Conservation (phyloP, 2,888 invertebrate genomes). For the Cephalotes varians region DNA sequence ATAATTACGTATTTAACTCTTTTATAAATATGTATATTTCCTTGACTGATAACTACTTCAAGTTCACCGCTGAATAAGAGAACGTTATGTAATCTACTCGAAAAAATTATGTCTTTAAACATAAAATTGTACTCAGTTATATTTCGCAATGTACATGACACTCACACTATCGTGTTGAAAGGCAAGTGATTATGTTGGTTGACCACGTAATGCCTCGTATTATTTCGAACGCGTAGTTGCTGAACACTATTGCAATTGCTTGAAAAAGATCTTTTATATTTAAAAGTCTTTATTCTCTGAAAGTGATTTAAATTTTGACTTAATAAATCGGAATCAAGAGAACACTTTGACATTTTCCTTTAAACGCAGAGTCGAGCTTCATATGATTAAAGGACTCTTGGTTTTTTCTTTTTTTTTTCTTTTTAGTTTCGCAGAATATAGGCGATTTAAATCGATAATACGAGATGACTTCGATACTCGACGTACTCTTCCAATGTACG, state of each 20-base stretch:
- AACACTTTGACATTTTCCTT: background rate
- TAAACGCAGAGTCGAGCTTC: background rate
- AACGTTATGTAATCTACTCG: background rate
- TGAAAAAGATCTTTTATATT: background rate
- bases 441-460: constrained; percentile 29
- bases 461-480: constrained; percentile 15
- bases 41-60: background rate
- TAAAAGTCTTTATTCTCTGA: background rate
- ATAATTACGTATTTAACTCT: background rate
- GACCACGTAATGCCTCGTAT: background rate
- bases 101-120: background rate
- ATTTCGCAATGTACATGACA: background rate
- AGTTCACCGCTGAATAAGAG: background rate
- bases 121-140: background rate
- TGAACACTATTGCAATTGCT: background rate
- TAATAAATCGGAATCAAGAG: background rate
- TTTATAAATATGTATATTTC: background rate
- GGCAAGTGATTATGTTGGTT: background rate
- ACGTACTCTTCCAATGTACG: background rate
- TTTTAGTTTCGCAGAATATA: background rate
- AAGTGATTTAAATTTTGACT: background rate
- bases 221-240: background rate
- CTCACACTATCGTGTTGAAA: background rate
- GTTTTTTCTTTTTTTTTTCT: background rate
- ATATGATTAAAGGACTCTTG: no score